Percentiles rank a stretch among this genome's conserved stretches.
Evolutionary conservation across 1,140 invertebrate species (phyloP).

Genomic region (Bombus huntii): DNA sequence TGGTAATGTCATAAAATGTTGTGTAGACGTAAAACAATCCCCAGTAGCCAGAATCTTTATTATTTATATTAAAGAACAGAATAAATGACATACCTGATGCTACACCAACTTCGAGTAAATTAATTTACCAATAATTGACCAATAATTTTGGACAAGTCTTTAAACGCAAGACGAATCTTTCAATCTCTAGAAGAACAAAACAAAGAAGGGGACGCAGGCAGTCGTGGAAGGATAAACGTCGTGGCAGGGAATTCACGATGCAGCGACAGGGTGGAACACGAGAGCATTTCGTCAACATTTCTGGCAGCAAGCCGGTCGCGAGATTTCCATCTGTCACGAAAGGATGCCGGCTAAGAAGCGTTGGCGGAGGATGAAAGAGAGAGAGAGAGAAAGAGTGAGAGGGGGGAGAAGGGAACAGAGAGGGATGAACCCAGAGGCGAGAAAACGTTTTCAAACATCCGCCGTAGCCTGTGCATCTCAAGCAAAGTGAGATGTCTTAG

Average conservation of each 20-base stretch:
- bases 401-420: not conserved
- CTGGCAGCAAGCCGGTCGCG: conserved; percentile 60
- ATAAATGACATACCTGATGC: too few relatives aligned
- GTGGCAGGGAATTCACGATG: not conserved
- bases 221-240: conserved; percentile 8
- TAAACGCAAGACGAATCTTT: too few relatives aligned
- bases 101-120: too few relatives aligned
- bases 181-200: too few relatives aligned
- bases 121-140: not conserved
- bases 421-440: conserved; percentile 23
- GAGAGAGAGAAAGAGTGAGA: not conserved
- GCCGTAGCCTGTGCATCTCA: conserved; percentile 48
- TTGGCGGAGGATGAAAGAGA: not conserved
- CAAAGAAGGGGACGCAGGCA: not conserved
- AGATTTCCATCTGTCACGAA: conserved; percentile 65
- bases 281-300: conserved; percentile 64
- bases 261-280: conserved; percentile 5
- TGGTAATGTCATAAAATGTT: too few relatives aligned
- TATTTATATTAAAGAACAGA: too few relatives aligned
- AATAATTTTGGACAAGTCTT: not conserved
- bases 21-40: too few relatives aligned
- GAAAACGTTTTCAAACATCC: conserved; percentile 65
- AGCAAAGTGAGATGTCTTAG: conserved; percentile 65
- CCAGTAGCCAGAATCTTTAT: too few relatives aligned
- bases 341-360: conserved; percentile 25